Evolutionary conservation across 2,888 invertebrate genomes (phyloP).

Genomic region (Lymantria dispar): DNA sequence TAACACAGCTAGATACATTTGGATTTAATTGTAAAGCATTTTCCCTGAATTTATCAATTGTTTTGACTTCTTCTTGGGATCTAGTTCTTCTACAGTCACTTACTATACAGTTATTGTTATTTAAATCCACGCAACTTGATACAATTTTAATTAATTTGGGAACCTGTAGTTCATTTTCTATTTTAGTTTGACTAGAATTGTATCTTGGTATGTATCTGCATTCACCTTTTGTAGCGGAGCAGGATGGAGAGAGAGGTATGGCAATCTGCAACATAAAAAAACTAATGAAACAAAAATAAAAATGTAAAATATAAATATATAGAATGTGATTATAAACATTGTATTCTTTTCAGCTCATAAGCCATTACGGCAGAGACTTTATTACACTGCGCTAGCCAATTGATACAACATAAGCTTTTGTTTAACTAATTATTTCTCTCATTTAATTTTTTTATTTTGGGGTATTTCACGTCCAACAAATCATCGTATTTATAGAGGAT

Average conservation of each 20-base stretch:
- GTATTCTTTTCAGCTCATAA: no score
- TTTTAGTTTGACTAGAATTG: slow-evolving; percentile 17
- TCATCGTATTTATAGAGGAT: no score
- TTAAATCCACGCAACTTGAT: slow-evolving; percentile 36
- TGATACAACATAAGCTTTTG: no score
- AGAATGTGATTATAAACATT: no score
- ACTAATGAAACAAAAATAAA: no score
- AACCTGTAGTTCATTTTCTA: slow-evolving; percentile 30
- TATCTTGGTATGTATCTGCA: slow-evolving; percentile 15
- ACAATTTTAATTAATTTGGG: slow-evolving; percentile 42
- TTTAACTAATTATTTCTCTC: no score
- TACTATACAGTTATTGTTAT: slow-evolving; percentile 6
- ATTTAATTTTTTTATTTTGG: no score
- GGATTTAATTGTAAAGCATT: slow-evolving; percentile 23
- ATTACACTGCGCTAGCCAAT: no score
- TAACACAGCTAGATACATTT: background rate
- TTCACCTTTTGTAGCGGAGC: slow-evolving; percentile 31
- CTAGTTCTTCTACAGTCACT: slow-evolving; percentile 36
- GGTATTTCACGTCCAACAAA: no score
- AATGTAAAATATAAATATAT: no score
- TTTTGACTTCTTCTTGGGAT: slow-evolving; percentile 40
- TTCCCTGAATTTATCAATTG: slow-evolving; percentile 27
- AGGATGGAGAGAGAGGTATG: slow-evolving; percentile 39
- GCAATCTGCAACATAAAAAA: slow-evolving; percentile 53
- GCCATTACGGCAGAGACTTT: no score